Evolutionary conservation across 2,888 invertebrate genomes (phyloP).

Genomic region (Drosophila austrosaltans): DNA sequence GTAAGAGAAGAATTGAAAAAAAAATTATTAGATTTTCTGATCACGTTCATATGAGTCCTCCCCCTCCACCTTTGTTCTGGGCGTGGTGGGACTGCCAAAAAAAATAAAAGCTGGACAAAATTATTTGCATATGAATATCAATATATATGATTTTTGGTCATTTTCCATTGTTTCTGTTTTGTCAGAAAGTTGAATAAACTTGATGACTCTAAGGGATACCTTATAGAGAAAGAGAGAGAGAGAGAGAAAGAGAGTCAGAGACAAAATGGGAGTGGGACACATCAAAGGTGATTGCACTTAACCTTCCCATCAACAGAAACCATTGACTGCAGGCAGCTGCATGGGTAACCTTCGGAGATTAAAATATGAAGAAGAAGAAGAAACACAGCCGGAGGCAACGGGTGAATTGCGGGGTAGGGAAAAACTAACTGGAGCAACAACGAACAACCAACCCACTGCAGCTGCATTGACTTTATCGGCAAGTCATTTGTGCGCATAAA

Average conservation of each 20-base stretch:
- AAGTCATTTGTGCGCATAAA: conserved; percentile 39
- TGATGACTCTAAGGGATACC: conserved; percentile 3
- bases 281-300: conserved; percentile 38
- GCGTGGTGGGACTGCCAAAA: conserved; percentile 40
- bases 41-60: not conserved
- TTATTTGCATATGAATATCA: conserved; percentile 43
- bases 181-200: conserved; percentile 44
- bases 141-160: conserved; percentile 41
- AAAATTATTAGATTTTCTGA: not conserved
- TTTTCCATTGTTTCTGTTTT: conserved; percentile 39
- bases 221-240: not conserved
- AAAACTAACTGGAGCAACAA: conserved; percentile 39
- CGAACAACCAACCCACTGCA: conserved; percentile 17
- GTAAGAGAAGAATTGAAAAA: not conserved
- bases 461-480: conserved; percentile 47
- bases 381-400: not conserved
- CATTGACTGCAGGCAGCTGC: conserved; percentile 34
- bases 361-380: not conserved
- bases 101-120: conserved; percentile 22
- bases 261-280: conserved; percentile 1
- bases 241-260: conserved; percentile 10
- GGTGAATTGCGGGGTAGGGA: conserved; percentile 2
- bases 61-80: not conserved
- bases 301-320: conserved; percentile 28
- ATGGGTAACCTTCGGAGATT: conserved; percentile 46